Evolutionary conservation across 2,888 invertebrate genomes (phyloP).

Genomic region (Trimorus sp.): DNA sequence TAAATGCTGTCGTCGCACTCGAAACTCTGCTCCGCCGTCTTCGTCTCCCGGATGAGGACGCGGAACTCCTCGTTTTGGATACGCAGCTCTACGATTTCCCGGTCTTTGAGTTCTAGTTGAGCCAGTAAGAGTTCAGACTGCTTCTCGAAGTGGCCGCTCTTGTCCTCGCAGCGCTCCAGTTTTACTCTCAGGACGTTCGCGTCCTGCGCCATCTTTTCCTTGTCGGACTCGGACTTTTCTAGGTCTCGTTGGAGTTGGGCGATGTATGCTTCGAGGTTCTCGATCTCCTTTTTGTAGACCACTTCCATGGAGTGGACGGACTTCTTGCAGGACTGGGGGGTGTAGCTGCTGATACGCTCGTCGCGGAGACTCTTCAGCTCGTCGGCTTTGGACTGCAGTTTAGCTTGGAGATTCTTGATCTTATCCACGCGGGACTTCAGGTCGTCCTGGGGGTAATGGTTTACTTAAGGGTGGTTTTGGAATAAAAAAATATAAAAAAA

Average conservation of each 20-base stretch:
- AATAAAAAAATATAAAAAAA: no score
- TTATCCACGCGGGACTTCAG: conserved; percentile 83
- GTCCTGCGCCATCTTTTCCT: conserved; percentile 75
- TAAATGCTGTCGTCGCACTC: conserved; percentile 72
- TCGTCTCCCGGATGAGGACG: conserved; percentile 72
- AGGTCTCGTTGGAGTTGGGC: conserved; percentile 82
- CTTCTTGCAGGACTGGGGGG: conserved; percentile 77
- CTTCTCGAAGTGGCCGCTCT: conserved; percentile 70
- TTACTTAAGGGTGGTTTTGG: no score
- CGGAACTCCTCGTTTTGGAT: conserved; percentile 75
- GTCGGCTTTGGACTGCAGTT: conserved; percentile 79
- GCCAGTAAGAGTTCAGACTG: conserved; percentile 69
- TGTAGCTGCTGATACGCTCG: conserved; percentile 75
- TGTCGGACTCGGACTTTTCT: conserved; percentile 83
- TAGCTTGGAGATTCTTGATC: conserved; percentile 83
- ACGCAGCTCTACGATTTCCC: conserved; percentile 73
- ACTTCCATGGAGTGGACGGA: conserved; percentile 73
- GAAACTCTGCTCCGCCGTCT: conserved; percentile 74
- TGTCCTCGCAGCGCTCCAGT: conserved; percentile 68
- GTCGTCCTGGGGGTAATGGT: conserved; percentile 83
- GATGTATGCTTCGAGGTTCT: conserved; percentile 83
- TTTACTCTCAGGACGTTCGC: conserved; percentile 62
- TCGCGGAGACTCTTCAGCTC: conserved; percentile 79
- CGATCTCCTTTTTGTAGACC: conserved; percentile 82
- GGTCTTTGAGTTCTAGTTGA: conserved; percentile 73